These are phyloP conservation scores for Pampus argenteus DNA, from an alignment of 2,797 vertebrate species.

Conservation along the genomic window DNA sequence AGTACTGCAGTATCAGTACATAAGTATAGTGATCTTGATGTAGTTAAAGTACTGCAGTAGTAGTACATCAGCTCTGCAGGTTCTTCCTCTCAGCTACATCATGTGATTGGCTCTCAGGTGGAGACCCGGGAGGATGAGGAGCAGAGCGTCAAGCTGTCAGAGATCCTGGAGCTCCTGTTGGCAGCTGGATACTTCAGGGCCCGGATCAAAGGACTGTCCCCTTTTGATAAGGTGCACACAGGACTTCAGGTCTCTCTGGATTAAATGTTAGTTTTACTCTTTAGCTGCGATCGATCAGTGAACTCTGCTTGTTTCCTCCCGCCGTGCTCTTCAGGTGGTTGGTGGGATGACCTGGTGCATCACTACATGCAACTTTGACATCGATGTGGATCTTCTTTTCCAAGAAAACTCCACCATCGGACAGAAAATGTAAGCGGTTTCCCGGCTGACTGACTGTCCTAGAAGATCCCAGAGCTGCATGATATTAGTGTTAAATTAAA, in stretches of 20 bases:
- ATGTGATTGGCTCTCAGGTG: conserved; percentile 82
- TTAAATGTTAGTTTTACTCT: background rate
- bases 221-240: conserved; percentile 94
- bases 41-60: too few species aligned
- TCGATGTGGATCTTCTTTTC: conserved; percentile 97
- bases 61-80: too few species aligned
- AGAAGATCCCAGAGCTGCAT: too few species aligned
- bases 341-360: conserved; percentile 99
- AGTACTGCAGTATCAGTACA: too few species aligned
- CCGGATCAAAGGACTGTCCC: conserved; percentile 95
- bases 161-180: conserved; percentile 96
- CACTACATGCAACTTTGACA: conserved; percentile 96
- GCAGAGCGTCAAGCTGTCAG: conserved; percentile 92
- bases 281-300: too few species aligned
- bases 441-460: too few species aligned
- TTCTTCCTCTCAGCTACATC: background rate
- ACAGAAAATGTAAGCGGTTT: conserved; percentile 93
- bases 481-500: too few species aligned
- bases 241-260: background rate
- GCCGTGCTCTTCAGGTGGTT: conserved; percentile 87
- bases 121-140: conserved; percentile 98
- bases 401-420: conserved; percentile 99
- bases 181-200: conserved; percentile 98
- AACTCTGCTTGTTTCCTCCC: background rate
- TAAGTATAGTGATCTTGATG: too few species aligned